phyloP scores from a whole-genome alignment of 2,888 invertebrate species.

The Lottia gigantea region DNA sequence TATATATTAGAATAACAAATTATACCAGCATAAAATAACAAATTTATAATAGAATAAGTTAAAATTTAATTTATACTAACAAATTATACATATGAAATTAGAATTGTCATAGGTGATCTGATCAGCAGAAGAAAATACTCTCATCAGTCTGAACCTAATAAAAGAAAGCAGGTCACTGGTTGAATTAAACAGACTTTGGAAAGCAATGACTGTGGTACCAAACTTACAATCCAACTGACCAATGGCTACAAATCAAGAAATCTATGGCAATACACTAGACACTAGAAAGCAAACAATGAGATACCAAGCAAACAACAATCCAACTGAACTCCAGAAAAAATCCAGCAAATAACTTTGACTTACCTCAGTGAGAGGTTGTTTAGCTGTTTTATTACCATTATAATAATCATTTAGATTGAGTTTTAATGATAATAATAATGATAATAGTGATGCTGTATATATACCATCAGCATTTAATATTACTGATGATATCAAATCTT shows the following conservation, averaged over 20 bases:
- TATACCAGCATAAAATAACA: neutral
- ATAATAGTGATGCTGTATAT: constrained; percentile 89
- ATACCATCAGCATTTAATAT: constrained; percentile 96
- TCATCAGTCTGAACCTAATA: neutral
- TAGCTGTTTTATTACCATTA: constrained; percentile 61
- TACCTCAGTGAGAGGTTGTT: constrained; percentile 72
- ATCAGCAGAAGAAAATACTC: neutral
- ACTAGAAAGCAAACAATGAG: too few species aligned
- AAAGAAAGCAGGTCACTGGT: neutral
- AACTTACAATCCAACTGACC: too few species aligned
- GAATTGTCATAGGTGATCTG: constrained; percentile 40
- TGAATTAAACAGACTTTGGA: too few species aligned
- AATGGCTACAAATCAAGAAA: too few species aligned
- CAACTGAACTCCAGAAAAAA: too few species aligned
- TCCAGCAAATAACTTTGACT: constrained; percentile 7
- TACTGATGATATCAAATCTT: constrained; percentile 29
- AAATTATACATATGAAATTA: too few species aligned
- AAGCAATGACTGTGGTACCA: too few species aligned
- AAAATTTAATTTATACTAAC: too few species aligned
- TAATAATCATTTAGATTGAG: constrained; percentile 84
- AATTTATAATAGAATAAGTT: neutral
- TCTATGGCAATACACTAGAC: too few species aligned
- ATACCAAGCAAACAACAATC: too few species aligned
- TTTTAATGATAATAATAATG: constrained; percentile 83
- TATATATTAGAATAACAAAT: neutral